Evolutionary conservation across 1,140 invertebrate genomes (phyloP).

Genomic region (Vanessa tameamea): DNA sequence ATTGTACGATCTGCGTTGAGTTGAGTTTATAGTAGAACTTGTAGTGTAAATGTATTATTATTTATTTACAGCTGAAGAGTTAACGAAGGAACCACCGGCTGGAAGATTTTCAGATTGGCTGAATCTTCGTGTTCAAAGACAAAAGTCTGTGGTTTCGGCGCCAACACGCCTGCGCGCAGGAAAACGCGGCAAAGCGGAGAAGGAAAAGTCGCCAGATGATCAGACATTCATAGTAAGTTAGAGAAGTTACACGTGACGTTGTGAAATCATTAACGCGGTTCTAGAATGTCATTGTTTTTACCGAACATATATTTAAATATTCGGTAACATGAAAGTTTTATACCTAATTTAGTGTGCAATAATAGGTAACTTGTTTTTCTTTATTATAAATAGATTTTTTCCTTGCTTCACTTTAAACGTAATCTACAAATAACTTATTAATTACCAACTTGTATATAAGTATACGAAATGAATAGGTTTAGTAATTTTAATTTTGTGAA

Average conservation of each 20-base stretch:
- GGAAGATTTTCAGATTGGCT: constrained; percentile 76
- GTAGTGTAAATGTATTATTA: constrained; percentile 8
- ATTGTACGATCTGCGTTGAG: background rate
- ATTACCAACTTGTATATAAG: too few relatives aligned
- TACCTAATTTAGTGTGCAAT: too few relatives aligned
- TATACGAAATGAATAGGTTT: too few relatives aligned
- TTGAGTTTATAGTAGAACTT: background rate
- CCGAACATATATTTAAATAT: background rate
- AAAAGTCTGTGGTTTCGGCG: constrained; percentile 45
- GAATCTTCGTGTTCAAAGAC: constrained; percentile 65
- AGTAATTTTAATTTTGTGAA: too few relatives aligned
- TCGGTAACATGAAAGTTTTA: background rate
- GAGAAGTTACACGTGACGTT: constrained; percentile 35
- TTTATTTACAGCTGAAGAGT: constrained; percentile 62
- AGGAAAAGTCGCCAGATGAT: constrained; percentile 42
- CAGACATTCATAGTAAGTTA: constrained; percentile 69
- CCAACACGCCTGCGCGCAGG: constrained; percentile 61
- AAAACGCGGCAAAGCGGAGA: constrained; percentile 60
- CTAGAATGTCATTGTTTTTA: background rate
- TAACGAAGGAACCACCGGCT: constrained; percentile 70
- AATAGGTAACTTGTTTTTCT: too few relatives aligned
- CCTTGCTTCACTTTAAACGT: background rate
- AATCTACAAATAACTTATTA: too few relatives aligned
- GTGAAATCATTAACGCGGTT: background rate
- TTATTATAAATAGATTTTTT: background rate